Percentiles rank a stretch among this genome's conserved stretches.
Conservation (phyloP, 2,888 invertebrate genomes). For the Allacma fusca region DNA sequence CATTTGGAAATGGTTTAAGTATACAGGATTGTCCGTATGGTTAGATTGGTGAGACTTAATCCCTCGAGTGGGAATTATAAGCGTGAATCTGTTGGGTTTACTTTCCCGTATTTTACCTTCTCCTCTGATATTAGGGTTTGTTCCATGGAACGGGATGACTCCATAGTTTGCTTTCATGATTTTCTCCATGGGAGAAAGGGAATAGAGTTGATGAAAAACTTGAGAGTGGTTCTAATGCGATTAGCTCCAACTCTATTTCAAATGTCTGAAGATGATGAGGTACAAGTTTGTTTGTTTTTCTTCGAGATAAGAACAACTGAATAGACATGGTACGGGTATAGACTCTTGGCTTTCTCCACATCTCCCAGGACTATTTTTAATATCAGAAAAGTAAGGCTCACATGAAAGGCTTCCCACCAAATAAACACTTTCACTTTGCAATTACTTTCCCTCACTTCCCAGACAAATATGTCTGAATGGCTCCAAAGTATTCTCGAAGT, state of each 20-base stretch:
- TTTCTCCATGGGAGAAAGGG: not conserved
- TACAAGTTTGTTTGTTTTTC: conserved; percentile 6
- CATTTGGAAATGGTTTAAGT: no score
- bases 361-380: no score
- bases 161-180: not conserved
- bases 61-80: not conserved
- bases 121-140: not conserved
- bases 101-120: not conserved
- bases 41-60: not conserved
- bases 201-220: conserved; percentile 7
- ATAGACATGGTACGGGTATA: no score
- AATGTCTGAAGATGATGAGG: not conserved
- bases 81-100: not conserved
- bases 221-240: conserved; percentile 11
- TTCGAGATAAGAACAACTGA: no score
- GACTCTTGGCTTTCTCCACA: no score
- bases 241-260: not conserved
- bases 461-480: no score
- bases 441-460: no score
- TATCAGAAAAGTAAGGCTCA: no score
- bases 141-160: no score
- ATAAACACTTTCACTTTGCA: no score
- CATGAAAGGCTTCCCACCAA: no score
- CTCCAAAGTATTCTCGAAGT: no score
- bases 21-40: not conserved